phyloP scores from a whole-genome alignment of 1,140 invertebrate species.

The Drosophila azteca region DNA sequence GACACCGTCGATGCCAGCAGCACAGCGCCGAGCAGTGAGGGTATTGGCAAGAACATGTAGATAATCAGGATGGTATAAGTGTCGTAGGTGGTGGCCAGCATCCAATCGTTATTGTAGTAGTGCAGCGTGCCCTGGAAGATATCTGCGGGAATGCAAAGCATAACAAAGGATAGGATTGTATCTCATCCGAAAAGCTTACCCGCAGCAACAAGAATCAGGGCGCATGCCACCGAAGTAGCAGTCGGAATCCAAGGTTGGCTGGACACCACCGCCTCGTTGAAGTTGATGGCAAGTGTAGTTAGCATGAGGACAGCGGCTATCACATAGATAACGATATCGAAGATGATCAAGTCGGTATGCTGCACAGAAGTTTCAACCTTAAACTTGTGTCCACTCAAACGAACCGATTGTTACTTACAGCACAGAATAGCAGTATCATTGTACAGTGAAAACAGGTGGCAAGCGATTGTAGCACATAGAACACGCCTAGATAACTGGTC shows the following conservation, averaged over 20 bases:
- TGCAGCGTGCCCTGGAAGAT: conserved; percentile 85
- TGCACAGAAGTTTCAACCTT: conserved; percentile 1
- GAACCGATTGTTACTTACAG: neutral
- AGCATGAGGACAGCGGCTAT: conserved; percentile 74
- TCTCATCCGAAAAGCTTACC: conserved; percentile 39
- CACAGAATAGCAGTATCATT: neutral
- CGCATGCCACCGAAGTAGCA: conserved; percentile 83
- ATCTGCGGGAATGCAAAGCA: conserved; percentile 75
- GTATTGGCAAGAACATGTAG: conserved; percentile 91
- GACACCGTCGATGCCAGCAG: conserved; percentile 87
- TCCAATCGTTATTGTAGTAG: conserved; percentile 55
- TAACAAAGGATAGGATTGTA: no score
- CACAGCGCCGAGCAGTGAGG: conserved; percentile 87
- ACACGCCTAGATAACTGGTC: conserved; percentile 31
- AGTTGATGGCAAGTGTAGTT: conserved; percentile 83
- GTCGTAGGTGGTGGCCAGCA: conserved; percentile 86
- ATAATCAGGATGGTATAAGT: conserved; percentile 88
- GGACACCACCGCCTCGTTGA: conserved; percentile 81
- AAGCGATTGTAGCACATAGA: conserved; percentile 24
- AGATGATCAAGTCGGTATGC: conserved; percentile 6
- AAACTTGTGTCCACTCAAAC: neutral
- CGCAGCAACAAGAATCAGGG: conserved; percentile 36
- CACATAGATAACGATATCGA: conserved; percentile 77
- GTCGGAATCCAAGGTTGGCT: conserved; percentile 83
- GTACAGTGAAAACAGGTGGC: neutral